Conservation (phyloP, 53 echinoderm and acorn worm species). For the Apostichopus leukothele region DNA sequence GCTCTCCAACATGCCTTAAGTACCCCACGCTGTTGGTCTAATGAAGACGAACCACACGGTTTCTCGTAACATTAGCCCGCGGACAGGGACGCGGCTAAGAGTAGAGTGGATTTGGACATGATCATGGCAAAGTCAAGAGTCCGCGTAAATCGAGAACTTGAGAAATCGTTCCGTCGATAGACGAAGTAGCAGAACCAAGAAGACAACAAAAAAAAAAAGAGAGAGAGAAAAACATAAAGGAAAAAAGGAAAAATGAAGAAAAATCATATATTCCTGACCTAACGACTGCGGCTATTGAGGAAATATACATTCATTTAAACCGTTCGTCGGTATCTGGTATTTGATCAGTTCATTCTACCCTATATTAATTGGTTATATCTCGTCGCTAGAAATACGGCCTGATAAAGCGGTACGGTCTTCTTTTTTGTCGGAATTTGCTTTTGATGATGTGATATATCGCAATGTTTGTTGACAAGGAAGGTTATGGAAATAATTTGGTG, state of each 20-base stretch:
- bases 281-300: background rate
- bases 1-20: background rate
- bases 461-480: too few relatives aligned
- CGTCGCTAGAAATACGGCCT: too few relatives aligned
- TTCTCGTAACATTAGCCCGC: slow-evolving; percentile 27
- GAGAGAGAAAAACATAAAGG: background rate
- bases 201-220: background rate
- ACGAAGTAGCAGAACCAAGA: too few relatives aligned
- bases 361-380: too few relatives aligned
- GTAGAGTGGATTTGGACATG: slow-evolving; percentile 1
- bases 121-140: slow-evolving; percentile 5
- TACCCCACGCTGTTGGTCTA: background rate
- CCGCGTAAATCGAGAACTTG: background rate
- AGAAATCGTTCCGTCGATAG: background rate
- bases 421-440: too few relatives aligned
- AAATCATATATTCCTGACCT: background rate
- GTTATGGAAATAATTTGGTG: too few relatives aligned
- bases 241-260: background rate
- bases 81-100: slow-evolving; percentile 13
- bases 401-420: too few relatives aligned
- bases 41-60: slow-evolving; percentile 6
- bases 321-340: background rate
- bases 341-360: too few relatives aligned
- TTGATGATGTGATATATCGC: too few relatives aligned
- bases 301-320: background rate